Evolutionary conservation across 1,140 invertebrate genomes (phyloP).

Genomic region (Riptortus pedestris): DNA sequence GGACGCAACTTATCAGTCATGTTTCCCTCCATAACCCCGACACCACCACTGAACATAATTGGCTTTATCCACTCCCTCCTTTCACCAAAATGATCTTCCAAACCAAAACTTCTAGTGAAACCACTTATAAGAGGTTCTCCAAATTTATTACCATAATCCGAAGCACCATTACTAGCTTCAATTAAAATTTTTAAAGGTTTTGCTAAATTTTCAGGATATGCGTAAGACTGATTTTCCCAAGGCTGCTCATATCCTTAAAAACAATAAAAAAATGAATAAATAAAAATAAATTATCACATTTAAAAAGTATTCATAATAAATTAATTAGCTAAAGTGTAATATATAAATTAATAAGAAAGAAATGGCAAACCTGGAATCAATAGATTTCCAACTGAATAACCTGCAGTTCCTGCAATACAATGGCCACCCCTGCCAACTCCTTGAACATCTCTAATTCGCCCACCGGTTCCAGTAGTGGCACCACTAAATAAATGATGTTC

Average conservation of each 20-base stretch:
- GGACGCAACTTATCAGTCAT: slow-evolving; percentile 65
- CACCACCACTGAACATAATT: slow-evolving; percentile 96
- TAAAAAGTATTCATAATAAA: not conserved
- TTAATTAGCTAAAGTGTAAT: not conserved
- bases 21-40: slow-evolving; percentile 76
- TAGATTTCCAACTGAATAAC: slow-evolving; percentile 90
- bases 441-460: slow-evolving; percentile 88
- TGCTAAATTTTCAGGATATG: slow-evolving; percentile 85
- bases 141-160: slow-evolving; percentile 99
- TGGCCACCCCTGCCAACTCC: slow-evolving; percentile 82
- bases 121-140: slow-evolving; percentile 88
- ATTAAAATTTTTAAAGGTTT: slow-evolving; percentile 75
- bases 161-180: slow-evolving; percentile 94
- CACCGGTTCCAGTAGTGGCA: slow-evolving; percentile 92
- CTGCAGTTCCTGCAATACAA: slow-evolving; percentile 90
- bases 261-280: not conserved
- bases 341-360: not conserved
- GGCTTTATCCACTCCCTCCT: slow-evolving; percentile 93
- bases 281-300: not conserved
- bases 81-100: slow-evolving; percentile 51
- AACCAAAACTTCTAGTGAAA: slow-evolving; percentile 84
- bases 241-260: slow-evolving; percentile 60
- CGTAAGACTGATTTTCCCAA: slow-evolving; percentile 69
- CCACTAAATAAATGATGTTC: slow-evolving; percentile 53
- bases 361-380: not conserved